These are phyloP conservation scores for Theristicus caerulescens DNA, from an alignment of 2,113 vertebrate species.

Conservation along the genomic window DNA sequence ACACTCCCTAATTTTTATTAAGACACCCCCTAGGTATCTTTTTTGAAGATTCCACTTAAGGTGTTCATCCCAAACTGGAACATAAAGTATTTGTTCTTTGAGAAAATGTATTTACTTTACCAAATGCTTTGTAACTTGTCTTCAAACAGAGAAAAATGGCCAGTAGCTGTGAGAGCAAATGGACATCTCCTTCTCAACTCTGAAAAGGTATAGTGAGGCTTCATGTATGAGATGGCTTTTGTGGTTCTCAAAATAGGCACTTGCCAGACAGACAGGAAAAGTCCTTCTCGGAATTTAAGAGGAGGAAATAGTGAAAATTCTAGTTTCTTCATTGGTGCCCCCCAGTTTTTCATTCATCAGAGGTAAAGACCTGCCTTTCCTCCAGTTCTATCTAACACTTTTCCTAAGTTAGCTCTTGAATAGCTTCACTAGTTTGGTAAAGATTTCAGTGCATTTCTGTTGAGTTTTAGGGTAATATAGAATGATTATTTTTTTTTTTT, in stretches of 20 bases:
- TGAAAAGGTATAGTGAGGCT: constrained; percentile 84
- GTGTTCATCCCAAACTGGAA: not conserved
- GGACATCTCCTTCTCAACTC: constrained; percentile 97
- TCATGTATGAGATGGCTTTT: not conserved
- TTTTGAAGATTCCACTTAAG: not conserved
- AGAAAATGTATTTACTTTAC: not conserved
- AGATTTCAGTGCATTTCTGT: not conserved
- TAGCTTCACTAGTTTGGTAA: not conserved
- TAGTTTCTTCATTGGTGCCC: not conserved
- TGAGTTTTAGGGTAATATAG: not conserved
- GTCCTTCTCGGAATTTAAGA: not conserved
- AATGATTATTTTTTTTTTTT: not conserved
- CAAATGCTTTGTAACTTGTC: not conserved
- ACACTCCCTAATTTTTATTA: not conserved
- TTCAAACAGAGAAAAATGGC: constrained; percentile 89
- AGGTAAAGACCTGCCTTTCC: not conserved
- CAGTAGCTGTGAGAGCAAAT: constrained; percentile 91
- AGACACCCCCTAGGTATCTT: not conserved
- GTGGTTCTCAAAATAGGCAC: not conserved
- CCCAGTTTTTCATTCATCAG: not conserved
- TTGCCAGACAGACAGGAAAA: not conserved
- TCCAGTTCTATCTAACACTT: not conserved
- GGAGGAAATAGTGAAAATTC: not conserved
- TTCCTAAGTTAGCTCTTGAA: not conserved
- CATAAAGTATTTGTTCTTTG: not conserved